Evolutionary conservation across 2,888 invertebrate genomes (phyloP), one percentile per base, ranked within the genome.

Genomic region (Morpho helenor): DNA sequence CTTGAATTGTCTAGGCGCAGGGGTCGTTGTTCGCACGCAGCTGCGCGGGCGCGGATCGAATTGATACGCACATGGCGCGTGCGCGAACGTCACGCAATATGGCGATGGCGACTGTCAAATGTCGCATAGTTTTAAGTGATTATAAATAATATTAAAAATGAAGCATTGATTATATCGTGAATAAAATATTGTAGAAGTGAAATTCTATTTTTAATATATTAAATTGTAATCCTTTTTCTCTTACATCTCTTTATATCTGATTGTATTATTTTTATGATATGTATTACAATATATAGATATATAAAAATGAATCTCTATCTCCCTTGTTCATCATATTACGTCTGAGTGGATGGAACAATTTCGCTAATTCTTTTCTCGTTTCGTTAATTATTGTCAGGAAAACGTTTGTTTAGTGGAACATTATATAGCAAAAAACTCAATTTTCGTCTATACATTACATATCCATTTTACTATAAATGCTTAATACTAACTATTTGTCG

Each of bases 31-130:
- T 42, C 54, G 54, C 54, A 72, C 82, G 86, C 88, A 88, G 88
- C 89, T 88, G 88, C 83, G 83, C 81, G 76, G 78, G 81, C 80
- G 76, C 77, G 73, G 79, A 84, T 87, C 84, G 76, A 87, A 84
- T 86, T 87, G 88, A 88, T 88, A 87, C 72, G 71, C 71, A 79
- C 77, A 78, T 68, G 73, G 71, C 70, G 73, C 65, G 76, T 79
- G 80, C 78, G 62, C 66, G 58, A 73, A 73, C 79, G 79, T 77
- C 84, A 80, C 74, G 77, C 77, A 71, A 67, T 63, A 67, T 67
- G 66, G 66, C 65, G 51, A 46, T 16, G 51, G 49, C 57, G 55
- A 47, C 53, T 57, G 57, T 61, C 59, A 56, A 61, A 56, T 59
- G 49, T 64, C 57, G 52, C 60, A 56, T 52, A 51, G 42, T 9